Percentiles rank a stretch among this genome's conserved stretches.
Evolutionary conservation across 2,113 vertebrate species (phyloP).

Genomic region (Coryphaenoides rupestris): DNA sequence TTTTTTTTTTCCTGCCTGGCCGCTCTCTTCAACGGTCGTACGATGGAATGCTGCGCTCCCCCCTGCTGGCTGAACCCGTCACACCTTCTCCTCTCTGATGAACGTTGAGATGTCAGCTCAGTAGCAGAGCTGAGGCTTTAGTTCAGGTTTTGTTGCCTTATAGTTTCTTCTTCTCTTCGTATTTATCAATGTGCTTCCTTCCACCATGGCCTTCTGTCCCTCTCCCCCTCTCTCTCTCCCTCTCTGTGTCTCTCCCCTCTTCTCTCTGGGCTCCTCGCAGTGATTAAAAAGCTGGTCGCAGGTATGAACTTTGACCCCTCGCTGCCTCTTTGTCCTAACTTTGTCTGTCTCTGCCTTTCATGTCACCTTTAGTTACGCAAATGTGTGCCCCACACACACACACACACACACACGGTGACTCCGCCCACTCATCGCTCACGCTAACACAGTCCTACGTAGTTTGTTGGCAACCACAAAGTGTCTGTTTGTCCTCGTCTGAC

Average conservation of each 20-base stretch:
- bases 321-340: conserved; percentile 10
- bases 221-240: conserved; percentile 35
- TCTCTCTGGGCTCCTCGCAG: conserved; percentile 60
- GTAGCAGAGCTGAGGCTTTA: neutral
- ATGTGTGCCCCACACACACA: conserved; percentile 11
- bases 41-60: too few species aligned
- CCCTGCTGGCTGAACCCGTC: too few species aligned
- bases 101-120: too few species aligned
- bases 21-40: too few species aligned
- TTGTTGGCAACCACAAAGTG: too few species aligned
- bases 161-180: neutral
- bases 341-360: neutral
- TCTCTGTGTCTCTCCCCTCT: conserved; percentile 51
- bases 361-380: neutral
- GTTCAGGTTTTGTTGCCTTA: neutral
- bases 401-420: neutral
- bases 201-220: conserved; percentile 44
- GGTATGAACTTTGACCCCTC: conserved; percentile 55
- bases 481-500: neutral
- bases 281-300: conserved; percentile 75
- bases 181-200: conserved; percentile 40
- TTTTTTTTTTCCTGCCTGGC: too few species aligned
- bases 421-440: neutral
- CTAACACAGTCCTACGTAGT: conserved; percentile 32
- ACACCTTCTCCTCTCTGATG: too few species aligned